Base-by-base conservation (phyloP, 1,140 invertebrate genomes). In the Magallana angulata region DNA sequence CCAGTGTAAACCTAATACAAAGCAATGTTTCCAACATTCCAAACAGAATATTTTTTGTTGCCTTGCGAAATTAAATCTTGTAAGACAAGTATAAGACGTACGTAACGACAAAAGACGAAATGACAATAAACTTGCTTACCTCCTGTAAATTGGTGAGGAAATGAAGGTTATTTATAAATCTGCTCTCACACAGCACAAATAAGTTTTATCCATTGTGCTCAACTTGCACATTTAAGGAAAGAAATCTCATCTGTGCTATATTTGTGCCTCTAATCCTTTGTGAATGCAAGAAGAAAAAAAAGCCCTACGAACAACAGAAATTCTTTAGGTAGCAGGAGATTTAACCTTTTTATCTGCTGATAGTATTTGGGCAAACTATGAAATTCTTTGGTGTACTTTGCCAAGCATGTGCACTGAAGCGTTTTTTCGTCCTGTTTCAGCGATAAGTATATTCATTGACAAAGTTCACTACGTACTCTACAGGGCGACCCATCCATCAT, bases 331-430 rank as follows among this genome's bases (percentile, higher is more conserved):
- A 76, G 68, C 68, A 76, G 68, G 68, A 76, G 68, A 76, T 76
- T 76, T 76, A 76, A 76, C 68, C 68, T 76, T 76, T 76, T 76
- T 76, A 76, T 76, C 68, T 76, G 68, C 68, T 76, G 68, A 76
- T 76, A 76, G 68, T 76, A 76, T 76, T 76, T 76, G 68, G 68
- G 68, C 68, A 76, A 76, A 76, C 68, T 76, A 76, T 76, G 68
- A 76, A 76, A 76, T 76, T 76, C 68, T 30, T 30, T 36, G 68
- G 24, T 76, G 68, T 76, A 76, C 68, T 76, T 76, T 76, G 68
- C 68, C 68, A 76, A 76, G 68, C 68, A 76, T 76, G 68, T 76
- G 68, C 68, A 76, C 24, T 76, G 68, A 76, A 76, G 68, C 68
- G 68, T 76, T 76, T 30, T 76, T 11, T 76, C 68, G 68, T 30